phyloP scores from a whole-genome alignment of 53 echinoderm and acorn worm species.

The Paracentrotus lividus region DNA sequence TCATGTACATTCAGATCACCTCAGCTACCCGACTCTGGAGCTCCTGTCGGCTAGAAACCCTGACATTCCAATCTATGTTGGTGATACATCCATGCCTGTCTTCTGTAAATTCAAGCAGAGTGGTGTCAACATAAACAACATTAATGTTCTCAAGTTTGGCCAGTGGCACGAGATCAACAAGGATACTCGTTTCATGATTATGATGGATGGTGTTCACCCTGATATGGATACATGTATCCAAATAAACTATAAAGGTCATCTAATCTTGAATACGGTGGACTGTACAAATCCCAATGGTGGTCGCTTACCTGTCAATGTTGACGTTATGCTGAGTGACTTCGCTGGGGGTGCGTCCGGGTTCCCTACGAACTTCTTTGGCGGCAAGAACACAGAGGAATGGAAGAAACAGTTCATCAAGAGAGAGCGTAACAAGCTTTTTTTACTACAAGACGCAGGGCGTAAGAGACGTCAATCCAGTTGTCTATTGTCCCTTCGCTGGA shows the following conservation, averaged over 20 bases:
- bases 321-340: slow-evolving; percentile 98
- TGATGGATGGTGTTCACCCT: slow-evolving; percentile 99
- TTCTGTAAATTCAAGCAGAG: slow-evolving; percentile 92
- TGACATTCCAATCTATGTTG: slow-evolving; percentile 96
- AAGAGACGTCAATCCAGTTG: slow-evolving; percentile 83
- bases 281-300: slow-evolving; percentile 99
- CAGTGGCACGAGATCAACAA: slow-evolving; percentile 91
- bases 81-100: slow-evolving; percentile 95
- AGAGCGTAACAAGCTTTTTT: slow-evolving; percentile 89
- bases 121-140: slow-evolving; percentile 91
- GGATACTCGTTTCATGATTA: slow-evolving; percentile 92
- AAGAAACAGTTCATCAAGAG: slow-evolving; percentile 80
- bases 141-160: slow-evolving; percentile 91
- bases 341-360: slow-evolving; percentile 97
- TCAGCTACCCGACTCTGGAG: slow-evolving; percentile 95
- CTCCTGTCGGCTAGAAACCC: slow-evolving; percentile 87
- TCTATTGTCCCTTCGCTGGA: slow-evolving; percentile 97
- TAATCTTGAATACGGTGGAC: slow-evolving; percentile 93
- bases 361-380: slow-evolving; percentile 93
- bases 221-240: slow-evolving; percentile 96
- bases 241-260: slow-evolving; percentile 97
- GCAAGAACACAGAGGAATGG: slow-evolving; percentile 91
- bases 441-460: slow-evolving; percentile 98
- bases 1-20: slow-evolving; percentile 94
- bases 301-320: slow-evolving; percentile 80